Conservation (phyloP, 2,113 vertebrate genomes). For the Ceyx margarethae region DNA sequence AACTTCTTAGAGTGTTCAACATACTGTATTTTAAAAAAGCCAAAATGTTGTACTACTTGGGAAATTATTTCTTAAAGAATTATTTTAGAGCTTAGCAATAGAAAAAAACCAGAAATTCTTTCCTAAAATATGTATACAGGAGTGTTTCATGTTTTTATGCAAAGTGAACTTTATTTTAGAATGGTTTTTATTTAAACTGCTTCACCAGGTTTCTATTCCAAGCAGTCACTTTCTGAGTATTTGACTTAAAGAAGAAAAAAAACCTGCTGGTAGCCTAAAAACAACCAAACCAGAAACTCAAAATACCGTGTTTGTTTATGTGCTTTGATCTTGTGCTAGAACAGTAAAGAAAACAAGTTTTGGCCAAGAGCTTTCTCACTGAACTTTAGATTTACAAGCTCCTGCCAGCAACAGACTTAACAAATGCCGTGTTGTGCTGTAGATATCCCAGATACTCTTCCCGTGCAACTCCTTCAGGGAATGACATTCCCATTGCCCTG, state of each 20-base stretch:
- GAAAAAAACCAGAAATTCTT: not conserved
- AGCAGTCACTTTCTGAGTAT: not conserved
- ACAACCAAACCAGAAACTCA: not conserved
- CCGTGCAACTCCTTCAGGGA: not conserved
- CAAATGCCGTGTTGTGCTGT: not conserved
- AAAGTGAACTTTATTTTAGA: not conserved
- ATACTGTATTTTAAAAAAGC: not conserved
- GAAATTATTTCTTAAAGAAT: not conserved
- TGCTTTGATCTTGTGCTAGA: slow-evolving; percentile 48
- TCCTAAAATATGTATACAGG: not conserved
- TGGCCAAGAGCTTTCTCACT: slow-evolving; percentile 14
- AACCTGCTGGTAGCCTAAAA: not conserved
- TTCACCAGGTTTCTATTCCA: not conserved
- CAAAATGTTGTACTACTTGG: not conserved
- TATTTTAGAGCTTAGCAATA: not conserved
- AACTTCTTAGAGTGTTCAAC: not conserved
- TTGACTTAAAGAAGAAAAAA: not conserved
- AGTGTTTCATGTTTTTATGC: not conserved
- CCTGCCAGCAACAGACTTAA: slow-evolving; percentile 17
- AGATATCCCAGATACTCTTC: not conserved
- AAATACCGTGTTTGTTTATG: slow-evolving; percentile 8
- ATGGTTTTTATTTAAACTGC: not conserved
- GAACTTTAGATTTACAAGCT: slow-evolving; percentile 15
- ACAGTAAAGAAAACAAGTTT: slow-evolving; percentile 23
- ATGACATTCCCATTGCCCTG: not conserved